phyloP scores from a whole-genome alignment of 1,140 invertebrate species.

The Leptopilina clavipes region DNA sequence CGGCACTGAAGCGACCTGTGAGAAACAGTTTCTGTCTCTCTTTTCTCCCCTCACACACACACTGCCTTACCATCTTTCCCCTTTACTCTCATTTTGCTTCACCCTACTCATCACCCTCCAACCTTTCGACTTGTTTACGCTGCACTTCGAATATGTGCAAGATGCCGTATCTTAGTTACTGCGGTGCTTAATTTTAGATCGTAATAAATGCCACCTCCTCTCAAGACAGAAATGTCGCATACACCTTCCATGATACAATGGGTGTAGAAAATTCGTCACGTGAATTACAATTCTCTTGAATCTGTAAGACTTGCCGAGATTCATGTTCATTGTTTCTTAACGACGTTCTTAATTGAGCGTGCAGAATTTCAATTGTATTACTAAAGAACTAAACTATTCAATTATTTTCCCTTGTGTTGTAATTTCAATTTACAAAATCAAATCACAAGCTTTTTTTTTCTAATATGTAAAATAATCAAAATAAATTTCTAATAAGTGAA shows the following conservation, averaged over 20 bases:
- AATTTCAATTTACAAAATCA: too few species aligned
- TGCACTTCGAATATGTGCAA: constrained; percentile 15
- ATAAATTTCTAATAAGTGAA: not conserved
- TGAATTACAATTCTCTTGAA: constrained; percentile 3
- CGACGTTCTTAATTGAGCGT: not conserved
- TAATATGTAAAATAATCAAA: too few species aligned
- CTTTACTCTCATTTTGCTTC: constrained; percentile 13
- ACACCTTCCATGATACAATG: constrained; percentile 2
- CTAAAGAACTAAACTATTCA: too few species aligned
- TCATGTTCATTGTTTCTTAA: constrained; percentile 14
- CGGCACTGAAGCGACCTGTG: constrained; percentile 15
- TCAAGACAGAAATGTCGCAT: constrained; percentile 9
- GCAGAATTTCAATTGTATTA: not conserved
- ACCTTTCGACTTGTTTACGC: constrained; percentile 22
- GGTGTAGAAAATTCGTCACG: constrained; percentile 20
- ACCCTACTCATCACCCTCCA: constrained; percentile 14
- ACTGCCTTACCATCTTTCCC: not conserved
- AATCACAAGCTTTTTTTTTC: too few species aligned
- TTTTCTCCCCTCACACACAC: not conserved
- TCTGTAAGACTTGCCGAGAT: not conserved
- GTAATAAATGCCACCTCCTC: not conserved
- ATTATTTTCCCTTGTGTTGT: too few species aligned
- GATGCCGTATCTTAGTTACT: not conserved
- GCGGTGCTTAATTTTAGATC: constrained; percentile 25
- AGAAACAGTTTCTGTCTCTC: constrained; percentile 36